phyloP scores from a whole-genome alignment of 2,797 vertebrate genomes.

The Lepus townsendii region DNA sequence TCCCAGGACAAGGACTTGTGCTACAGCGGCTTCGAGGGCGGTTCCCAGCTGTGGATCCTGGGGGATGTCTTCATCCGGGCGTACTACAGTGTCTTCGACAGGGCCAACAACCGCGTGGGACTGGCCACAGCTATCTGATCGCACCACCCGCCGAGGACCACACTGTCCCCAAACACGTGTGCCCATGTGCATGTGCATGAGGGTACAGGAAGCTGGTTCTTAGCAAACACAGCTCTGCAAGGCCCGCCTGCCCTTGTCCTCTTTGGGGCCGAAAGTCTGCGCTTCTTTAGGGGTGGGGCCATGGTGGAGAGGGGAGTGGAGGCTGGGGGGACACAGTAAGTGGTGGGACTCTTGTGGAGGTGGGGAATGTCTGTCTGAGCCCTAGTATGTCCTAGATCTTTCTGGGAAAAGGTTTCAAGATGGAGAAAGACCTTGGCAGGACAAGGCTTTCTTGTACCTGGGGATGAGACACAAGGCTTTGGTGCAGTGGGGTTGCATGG shows the following conservation, averaged over 20 bases:
- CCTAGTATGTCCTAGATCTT: background rate
- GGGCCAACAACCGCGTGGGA: slow-evolving; percentile 87
- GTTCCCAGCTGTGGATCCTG: slow-evolving; percentile 87
- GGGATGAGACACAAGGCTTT: background rate
- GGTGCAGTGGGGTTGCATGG: background rate
- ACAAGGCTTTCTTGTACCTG: background rate
- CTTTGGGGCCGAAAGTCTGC: background rate
- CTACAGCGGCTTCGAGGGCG: slow-evolving; percentile 81
- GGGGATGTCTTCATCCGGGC: slow-evolving; percentile 90
- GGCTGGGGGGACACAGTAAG: background rate
- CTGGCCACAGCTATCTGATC: slow-evolving; percentile 85
- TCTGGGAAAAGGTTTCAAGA: background rate
- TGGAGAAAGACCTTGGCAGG: background rate
- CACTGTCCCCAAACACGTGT: background rate
- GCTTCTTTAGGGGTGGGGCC: background rate
- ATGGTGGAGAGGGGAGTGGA: background rate
- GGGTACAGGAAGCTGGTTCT: background rate
- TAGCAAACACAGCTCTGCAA: slow-evolving; percentile 73
- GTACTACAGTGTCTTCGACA: slow-evolving; percentile 89
- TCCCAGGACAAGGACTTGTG: slow-evolving; percentile 67
- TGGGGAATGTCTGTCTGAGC: background rate
- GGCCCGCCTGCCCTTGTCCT: background rate
- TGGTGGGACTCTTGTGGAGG: background rate
- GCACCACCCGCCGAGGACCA: accelerated
- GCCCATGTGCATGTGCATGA: background rate